Conservation (phyloP, 1,140 invertebrate species). For the Eriosoma lanigerum region DNA sequence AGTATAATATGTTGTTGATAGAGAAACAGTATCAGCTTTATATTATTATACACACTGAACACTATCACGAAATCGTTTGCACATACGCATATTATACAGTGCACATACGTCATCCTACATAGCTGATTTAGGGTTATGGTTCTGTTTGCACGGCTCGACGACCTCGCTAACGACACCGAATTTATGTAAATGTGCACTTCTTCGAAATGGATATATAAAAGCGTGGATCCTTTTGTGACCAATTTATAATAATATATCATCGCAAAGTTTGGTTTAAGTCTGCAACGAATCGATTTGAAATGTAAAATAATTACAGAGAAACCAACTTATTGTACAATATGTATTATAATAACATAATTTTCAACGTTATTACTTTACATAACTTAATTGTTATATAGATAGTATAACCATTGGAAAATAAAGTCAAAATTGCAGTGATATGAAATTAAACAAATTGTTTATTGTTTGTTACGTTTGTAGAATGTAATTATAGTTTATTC, state of each 20-base stretch:
- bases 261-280: background rate
- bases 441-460: too few species aligned
- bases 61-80: background rate
- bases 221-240: slow-evolving; percentile 13
- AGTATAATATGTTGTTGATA: slow-evolving; percentile 11
- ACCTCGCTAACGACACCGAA: slow-evolving; percentile 22
- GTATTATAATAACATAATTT: background rate
- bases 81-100: too few species aligned
- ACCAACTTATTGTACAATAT: background rate
- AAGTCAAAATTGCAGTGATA: background rate
- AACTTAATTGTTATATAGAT: too few species aligned
- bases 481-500: too few species aligned
- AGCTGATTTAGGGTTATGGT: slow-evolving; percentile 47
- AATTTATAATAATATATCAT: slow-evolving; percentile 13
- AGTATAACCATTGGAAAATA: background rate
- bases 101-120: slow-evolving; percentile 9
- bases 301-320: background rate
- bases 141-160: slow-evolving; percentile 34
- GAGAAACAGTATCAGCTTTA: slow-evolving; percentile 1
- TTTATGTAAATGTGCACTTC: slow-evolving; percentile 6
- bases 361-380: background rate
- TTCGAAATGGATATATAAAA: background rate
- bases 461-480: too few species aligned
- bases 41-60: background rate
- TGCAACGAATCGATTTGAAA: background rate